Evolutionary conservation across 1,140 invertebrate species (phyloP).

Genomic region (Helicoverpa armigera): DNA sequence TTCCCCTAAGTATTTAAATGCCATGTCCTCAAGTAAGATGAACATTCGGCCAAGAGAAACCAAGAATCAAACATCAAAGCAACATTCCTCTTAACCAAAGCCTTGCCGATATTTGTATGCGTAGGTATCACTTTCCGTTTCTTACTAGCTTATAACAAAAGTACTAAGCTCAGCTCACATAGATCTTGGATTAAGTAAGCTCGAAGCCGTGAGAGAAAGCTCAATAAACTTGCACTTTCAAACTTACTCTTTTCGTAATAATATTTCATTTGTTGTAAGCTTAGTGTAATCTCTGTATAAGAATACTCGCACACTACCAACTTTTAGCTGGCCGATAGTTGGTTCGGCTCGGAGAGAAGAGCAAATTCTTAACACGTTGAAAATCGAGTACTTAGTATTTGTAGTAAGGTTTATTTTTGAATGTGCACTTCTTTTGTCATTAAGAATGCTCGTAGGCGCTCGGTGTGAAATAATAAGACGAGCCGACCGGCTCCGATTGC

Average conservation of each 20-base stretch:
- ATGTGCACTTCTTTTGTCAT: too few species aligned
- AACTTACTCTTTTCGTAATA: constrained; percentile 13
- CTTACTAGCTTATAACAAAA: neutral
- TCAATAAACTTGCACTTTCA: constrained; percentile 31
- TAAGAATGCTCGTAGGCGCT: too few species aligned
- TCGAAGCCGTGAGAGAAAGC: constrained; percentile 27
- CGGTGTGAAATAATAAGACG: too few species aligned
- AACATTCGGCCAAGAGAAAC: too few species aligned
- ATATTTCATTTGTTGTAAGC: constrained; percentile 21
- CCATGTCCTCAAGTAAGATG: too few species aligned
- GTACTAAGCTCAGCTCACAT: neutral
- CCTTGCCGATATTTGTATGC: neutral
- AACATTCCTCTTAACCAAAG: neutral
- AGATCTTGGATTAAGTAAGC: constrained; percentile 16
- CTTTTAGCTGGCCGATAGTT: too few species aligned
- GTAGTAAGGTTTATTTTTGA: too few species aligned
- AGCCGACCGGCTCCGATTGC: too few species aligned
- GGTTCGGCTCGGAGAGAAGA: too few species aligned
- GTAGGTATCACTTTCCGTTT: neutral
- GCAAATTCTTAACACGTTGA: too few species aligned
- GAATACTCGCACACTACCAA: neutral
- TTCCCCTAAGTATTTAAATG: too few species aligned
- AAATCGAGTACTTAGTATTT: too few species aligned
- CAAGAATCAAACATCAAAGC: neutral
- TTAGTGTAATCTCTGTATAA: constrained; percentile 20